A percentile compares a stretch with the other conserved stretches of the same genome.
These are phyloP conservation scores for Hemitrygon akajei DNA, from an alignment of 2,797 vertebrate species.

Conservation along the genomic window DNA sequence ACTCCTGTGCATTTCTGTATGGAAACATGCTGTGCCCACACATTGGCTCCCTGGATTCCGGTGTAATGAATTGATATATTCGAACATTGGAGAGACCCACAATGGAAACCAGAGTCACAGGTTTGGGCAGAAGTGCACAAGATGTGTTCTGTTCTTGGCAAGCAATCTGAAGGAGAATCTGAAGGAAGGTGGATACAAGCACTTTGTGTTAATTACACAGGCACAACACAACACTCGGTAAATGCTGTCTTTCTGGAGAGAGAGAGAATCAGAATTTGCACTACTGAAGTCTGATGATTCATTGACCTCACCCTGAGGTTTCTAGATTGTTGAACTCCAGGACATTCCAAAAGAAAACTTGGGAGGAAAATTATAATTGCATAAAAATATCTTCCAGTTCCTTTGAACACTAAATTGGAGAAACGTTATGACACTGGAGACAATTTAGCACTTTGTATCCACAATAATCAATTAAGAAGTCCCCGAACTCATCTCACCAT, in stretches of 20 bases:
- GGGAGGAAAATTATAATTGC: background rate
- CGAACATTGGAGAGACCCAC: too few relatives aligned
- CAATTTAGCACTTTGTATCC: too few relatives aligned
- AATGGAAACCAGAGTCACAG: background rate
- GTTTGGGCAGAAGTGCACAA: background rate
- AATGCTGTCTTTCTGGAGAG: background rate
- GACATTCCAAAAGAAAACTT: background rate
- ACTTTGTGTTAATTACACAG: background rate
- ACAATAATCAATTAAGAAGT: too few relatives aligned
- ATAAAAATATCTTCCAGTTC: background rate
- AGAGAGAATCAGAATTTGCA: background rate
- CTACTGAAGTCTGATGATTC: background rate
- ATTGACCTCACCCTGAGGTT: background rate
- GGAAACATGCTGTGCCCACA: background rate
- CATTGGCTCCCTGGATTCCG: background rate
- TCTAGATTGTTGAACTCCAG: background rate
- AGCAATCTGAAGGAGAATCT: background rate
- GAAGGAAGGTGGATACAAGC: background rate
- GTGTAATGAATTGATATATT: background rate
- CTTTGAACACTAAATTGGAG: too few relatives aligned
- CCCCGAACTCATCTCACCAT: too few relatives aligned
- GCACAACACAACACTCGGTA: background rate
- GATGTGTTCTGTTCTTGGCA: background rate
- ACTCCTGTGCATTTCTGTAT: background rate
- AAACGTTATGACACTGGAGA: too few relatives aligned